Base-by-base conservation (phyloP, 1,140 invertebrate genomes). In the Pemphigus obesinymphae region DNA sequence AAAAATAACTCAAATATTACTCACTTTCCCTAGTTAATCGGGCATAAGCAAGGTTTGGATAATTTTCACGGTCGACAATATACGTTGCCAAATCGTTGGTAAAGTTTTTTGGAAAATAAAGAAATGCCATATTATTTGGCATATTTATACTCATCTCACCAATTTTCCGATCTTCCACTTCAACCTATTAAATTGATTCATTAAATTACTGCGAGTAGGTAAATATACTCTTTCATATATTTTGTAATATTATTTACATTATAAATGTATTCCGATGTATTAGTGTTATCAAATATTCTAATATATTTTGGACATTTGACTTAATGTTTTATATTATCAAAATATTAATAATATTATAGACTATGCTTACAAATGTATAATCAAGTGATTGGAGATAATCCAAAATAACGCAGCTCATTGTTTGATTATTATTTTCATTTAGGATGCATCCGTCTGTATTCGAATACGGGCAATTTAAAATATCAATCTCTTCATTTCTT, bases 41-140 rank as follows among this genome's bases (percentile, higher is more conserved):
- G 20, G 3, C 37, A 29, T 37, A 80, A 31, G 13, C 7, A n/a
- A 10, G 23, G 29, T 55, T 61, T 45, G 63, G 29, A 7, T n/a
- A 80, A 43, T 80, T 20, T 43, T 61, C 8, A 29, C 55, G 53
- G 13, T 80, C 37, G 15, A 37, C 15, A 20, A 80, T 40, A 45
- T 53, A 80, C 26, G 26, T 45, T 17, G 6, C 11, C 8, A 80
- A 29, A 6, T 5, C 37, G 29, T 29, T 43, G 8, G 76, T 80
- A n/a, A n/a, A 80, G 26, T 80, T 80, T 61, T 80, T 40, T 15
- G 55, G 76, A 31, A 80, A 80, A 61, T 80, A 43, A 2, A 80
- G 13, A 45, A 80, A 80, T 6, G 55, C 76, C 26, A 63, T 63
- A 58, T 61, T 45, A 4, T 37, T 26, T 10, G 8, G 8, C 10